These are phyloP conservation scores for Acronicta alni DNA, from an alignment of 2,888 invertebrate genomes.

Conservation along the genomic window DNA sequence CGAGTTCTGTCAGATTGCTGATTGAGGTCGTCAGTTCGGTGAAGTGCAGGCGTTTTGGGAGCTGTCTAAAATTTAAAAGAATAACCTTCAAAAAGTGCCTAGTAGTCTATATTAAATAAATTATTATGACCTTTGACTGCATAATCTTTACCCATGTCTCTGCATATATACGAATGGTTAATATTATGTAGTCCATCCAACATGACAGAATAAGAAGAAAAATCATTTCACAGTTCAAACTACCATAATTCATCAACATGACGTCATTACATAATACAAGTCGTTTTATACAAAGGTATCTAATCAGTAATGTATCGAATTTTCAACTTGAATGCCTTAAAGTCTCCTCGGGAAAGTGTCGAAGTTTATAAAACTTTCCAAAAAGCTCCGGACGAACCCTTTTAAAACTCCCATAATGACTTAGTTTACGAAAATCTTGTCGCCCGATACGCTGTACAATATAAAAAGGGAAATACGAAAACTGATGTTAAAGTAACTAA, in stretches of 20 bases:
- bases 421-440: constrained; percentile 27
- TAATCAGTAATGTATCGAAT: constrained; percentile 46
- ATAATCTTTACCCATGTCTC: too few relatives aligned
- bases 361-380: constrained; percentile 30
- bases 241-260: not conserved
- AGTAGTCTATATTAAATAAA: too few relatives aligned
- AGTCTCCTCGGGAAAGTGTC: constrained; percentile 14
- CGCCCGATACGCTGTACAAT: constrained; percentile 7
- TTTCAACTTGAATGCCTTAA: constrained; percentile 36
- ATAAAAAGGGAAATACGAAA: not conserved
- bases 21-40: too few relatives aligned
- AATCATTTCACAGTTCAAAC: not conserved
- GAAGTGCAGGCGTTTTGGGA: too few relatives aligned
- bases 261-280: constrained; percentile 1
- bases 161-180: too few relatives aligned
- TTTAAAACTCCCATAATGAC: constrained; percentile 39
- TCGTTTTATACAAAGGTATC: constrained; percentile 19
- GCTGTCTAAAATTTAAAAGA: too few relatives aligned
- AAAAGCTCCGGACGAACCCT: constrained; percentile 28
- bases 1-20: too few relatives aligned
- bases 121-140: too few relatives aligned
- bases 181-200: too few relatives aligned
- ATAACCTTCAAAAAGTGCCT: too few relatives aligned
- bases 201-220: too few relatives aligned
- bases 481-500: too few relatives aligned